Evolutionary conservation across 2,888 invertebrate species (phyloP).

Genomic region (Eupithecia inturbata): DNA sequence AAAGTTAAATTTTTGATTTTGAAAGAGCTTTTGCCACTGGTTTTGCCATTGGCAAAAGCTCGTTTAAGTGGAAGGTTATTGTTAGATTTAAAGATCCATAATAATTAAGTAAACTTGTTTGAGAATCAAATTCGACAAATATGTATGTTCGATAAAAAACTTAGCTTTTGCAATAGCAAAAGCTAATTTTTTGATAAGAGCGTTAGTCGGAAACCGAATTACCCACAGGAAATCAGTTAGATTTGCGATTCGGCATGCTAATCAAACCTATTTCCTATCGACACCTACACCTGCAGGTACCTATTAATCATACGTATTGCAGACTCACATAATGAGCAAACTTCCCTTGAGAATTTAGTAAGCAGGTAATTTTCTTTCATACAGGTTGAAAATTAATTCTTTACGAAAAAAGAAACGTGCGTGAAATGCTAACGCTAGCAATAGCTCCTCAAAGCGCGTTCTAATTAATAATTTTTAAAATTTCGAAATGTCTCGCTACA

Average conservation of each 20-base stretch:
- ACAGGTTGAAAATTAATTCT: neutral
- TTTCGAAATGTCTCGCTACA: neutral
- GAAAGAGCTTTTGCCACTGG: neutral
- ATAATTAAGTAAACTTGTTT: too few species aligned
- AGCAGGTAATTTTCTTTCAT: neutral
- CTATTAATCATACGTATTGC: slow-evolving; percentile 15
- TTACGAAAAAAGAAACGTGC: neutral
- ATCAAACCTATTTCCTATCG: slow-evolving; percentile 31
- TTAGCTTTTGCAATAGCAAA: neutral
- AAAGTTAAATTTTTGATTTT: neutral
- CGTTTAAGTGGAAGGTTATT: too few species aligned
- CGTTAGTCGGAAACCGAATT: slow-evolving; percentile 27
- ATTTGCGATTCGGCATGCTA: slow-evolving; percentile 32
- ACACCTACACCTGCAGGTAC: neutral
- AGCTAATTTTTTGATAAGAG: neutral
- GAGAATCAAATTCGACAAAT: too few species aligned
- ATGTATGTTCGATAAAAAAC: neutral
- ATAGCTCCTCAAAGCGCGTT: neutral
- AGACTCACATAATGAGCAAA: neutral
- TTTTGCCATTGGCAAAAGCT: too few species aligned
- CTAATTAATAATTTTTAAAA: neutral
- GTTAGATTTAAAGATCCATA: too few species aligned
- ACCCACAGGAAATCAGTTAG: slow-evolving; percentile 28
- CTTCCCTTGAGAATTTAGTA: neutral
- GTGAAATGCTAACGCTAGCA: neutral